Evolutionary conservation across 1,140 invertebrate species (phyloP), one percentile per base, ranked within the genome.

Genomic region (Lysiphlebus fabarum): DNA sequence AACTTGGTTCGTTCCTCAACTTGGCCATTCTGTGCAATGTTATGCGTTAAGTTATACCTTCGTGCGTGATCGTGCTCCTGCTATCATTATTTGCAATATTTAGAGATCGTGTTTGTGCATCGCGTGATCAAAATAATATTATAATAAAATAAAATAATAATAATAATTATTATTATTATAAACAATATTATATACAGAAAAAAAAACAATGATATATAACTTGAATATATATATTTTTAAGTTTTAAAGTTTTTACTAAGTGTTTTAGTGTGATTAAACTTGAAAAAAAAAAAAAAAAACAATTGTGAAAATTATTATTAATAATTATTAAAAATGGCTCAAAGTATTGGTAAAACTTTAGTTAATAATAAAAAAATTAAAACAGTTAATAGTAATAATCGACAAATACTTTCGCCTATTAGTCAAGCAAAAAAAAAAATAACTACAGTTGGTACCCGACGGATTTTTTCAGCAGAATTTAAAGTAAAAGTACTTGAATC

Each of bases 401-500:
- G 74, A 73, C 75, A 73, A 72, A 75, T 72, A 65, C 66, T 67
- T 69, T 50, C 34, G 45, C 47, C 57, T 34, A 44, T 53, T 49
- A 49, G 45, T 38, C 79, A 75, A 75, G 69, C 79, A 57, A 73
- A 79, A 50, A 84, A 82, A 64, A 79, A 76, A 7, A 75, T 79
- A 37, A 78, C 79, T 11, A 82, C 81, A 42, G 82, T 85, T 82
- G 90, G 89, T 40, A 91, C 89, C 51, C 81, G 90, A 48, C 84
- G 91, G 34, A 92, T 92, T 69, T 93, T 92, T 67, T 85, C 90
- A 66, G 88, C 89, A 62, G 85, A 90, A 67, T 93, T 93, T 74
- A 93, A 91, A 74, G 81, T 92, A 50, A 88, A 89, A 81, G 91
- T 93, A 61, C 81, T 93, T 57, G 89, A 92, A 70, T 91, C 90